Evolutionary conservation across 2,888 invertebrate genomes (phyloP).

Genomic region (Clepsis dumicolana): DNA sequence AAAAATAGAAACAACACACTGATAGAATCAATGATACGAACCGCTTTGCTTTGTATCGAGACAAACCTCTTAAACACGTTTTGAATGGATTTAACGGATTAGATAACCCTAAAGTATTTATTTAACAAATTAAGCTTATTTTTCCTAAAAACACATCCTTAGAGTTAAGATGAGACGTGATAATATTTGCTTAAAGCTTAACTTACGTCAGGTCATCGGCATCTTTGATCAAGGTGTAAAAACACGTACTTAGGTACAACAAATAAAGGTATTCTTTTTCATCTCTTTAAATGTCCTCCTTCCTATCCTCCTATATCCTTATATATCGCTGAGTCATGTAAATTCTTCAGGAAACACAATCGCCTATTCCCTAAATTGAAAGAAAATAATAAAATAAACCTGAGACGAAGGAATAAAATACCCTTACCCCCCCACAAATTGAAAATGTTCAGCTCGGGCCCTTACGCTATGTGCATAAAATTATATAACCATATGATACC

Average conservation of each 20-base stretch:
- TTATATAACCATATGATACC: too few relatives aligned
- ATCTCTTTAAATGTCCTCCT: too few relatives aligned
- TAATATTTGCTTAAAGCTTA: not conserved
- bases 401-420: too few relatives aligned
- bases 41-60: not conserved
- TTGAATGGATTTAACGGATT: constrained; percentile 1
- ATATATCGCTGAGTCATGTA: too few relatives aligned
- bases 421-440: too few relatives aligned
- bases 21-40: not conserved
- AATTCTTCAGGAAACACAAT: too few relatives aligned
- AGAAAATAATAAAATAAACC: too few relatives aligned
- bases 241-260: not conserved
- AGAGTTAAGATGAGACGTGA: not conserved
- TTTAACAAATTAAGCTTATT: not conserved
- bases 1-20: too few relatives aligned
- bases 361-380: too few relatives aligned
- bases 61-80: not conserved
- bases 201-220: not conserved
- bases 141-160: not conserved
- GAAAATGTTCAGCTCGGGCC: too few relatives aligned
- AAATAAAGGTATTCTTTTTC: not conserved
- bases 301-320: too few relatives aligned
- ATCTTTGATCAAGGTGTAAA: constrained; percentile 8
- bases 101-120: not conserved
- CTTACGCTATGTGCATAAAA: too few relatives aligned